Conservation (phyloP, 2,797 vertebrate species). For the Micromesistius poutassou region DNA sequence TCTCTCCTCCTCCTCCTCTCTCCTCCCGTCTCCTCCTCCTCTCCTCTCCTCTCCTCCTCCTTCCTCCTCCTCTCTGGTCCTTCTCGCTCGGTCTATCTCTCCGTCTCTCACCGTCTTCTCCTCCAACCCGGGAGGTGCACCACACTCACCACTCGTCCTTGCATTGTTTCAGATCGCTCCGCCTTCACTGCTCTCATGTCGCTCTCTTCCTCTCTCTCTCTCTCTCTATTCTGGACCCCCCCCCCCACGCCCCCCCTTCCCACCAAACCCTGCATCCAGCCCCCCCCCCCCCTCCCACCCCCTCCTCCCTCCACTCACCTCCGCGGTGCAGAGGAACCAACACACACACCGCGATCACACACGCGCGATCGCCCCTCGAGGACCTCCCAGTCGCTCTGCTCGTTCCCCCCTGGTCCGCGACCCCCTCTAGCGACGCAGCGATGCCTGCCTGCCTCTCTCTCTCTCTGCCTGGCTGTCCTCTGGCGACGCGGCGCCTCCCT, state of each 20-base stretch:
- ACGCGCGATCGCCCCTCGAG: background rate
- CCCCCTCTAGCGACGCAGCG: background rate
- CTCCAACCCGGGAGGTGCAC: slow-evolving; percentile 10
- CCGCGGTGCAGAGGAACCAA: background rate
- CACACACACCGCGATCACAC: background rate
- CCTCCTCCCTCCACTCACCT: background rate
- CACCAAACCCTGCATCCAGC: background rate
- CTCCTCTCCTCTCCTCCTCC: slow-evolving; percentile 45
- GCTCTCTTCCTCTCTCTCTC: background rate
- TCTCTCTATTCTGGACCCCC: background rate
- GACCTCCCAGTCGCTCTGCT: background rate
- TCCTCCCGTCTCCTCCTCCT: background rate
- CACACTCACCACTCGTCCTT: slow-evolving; percentile 50
- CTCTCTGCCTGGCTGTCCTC: too few species aligned
- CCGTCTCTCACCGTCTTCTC: slow-evolving; percentile 12
- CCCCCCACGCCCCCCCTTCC: too few species aligned
- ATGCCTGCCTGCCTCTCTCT: too few species aligned
- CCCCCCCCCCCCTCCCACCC: too few species aligned
- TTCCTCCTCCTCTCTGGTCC: slow-evolving; percentile 29
- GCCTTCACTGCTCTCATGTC: slow-evolving; percentile 47
- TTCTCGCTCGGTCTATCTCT: slow-evolving; percentile 3
- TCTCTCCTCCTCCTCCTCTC: too few species aligned
- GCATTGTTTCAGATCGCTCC: slow-evolving; percentile 53
- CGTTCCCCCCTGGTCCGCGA: background rate
- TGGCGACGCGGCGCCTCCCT: too few species aligned